Base-by-base conservation (phyloP, 2,797 vertebrate genomes). In the Champsocephalus esox region DNA sequence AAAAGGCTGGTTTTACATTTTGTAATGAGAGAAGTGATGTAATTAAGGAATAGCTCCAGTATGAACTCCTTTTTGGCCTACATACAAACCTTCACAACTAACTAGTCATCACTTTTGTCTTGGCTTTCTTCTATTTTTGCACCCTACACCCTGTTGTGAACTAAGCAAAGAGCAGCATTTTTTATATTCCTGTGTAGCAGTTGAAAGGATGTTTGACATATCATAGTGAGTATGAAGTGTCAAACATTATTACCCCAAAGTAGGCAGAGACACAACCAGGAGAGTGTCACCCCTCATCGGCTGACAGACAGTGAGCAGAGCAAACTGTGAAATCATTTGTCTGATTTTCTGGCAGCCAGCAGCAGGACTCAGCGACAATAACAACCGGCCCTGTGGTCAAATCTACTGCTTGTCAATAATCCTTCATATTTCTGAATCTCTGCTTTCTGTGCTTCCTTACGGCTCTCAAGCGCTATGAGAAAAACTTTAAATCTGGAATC, bases 301-400 rank as follows among this genome's bases (percentile, higher is more conserved):
- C 79, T 73, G 83, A 82, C 74, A 84, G 70, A 68, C 67, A 56
- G 81, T 16, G 51, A 66, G 73, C 51, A 4, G 66, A 87, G 66
- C 51, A 9, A 84, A 65, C 70, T 77, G 69, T 85, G 79, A 83
- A 88, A 82, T 84, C 43, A 81, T 88, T 77, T 85, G 82, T 86
- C 62, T 85, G 79, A 71, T 80, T 79, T 73, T 84, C 77, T 80
- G 75, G 52, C 67, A 73, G 77, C 73, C 75, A 19, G 44, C 45
- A 78, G 57, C 21, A 60, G 54, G 45, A 68, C 74, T 70, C 71
- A 1, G 70, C 70, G 73, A 85, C 85, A 76, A 81, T 76, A 81
- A 84, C 75, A 78, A 82, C 74, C 65, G 75, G 79, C 79, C 79
- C 82, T 24, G 48, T 71, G 83, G 83, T 82, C 78, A 81, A 78